Evolutionary conservation across 2,797 vertebrate genomes (phyloP).

Genomic region (Morelia viridis): DNA sequence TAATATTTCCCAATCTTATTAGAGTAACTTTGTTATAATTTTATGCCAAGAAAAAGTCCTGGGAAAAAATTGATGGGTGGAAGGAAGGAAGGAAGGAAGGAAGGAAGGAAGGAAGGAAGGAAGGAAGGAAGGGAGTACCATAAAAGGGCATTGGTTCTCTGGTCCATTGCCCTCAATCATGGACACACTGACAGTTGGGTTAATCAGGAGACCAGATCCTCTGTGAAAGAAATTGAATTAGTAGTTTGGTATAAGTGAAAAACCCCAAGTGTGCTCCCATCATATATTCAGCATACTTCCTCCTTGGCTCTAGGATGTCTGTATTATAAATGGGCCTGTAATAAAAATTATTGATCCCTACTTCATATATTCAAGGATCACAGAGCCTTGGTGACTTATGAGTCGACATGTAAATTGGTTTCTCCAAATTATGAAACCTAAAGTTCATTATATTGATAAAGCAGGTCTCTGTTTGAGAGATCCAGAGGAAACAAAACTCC

Average conservation of each 20-base stretch:
- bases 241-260: constrained; percentile 37
- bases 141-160: constrained; percentile 22
- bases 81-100: constrained; percentile 22
- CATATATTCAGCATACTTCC: constrained; percentile 49
- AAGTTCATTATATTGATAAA: constrained; percentile 54
- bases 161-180: constrained; percentile 25
- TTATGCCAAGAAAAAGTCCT: constrained; percentile 64
- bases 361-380: constrained; percentile 55
- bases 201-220: constrained; percentile 34
- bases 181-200: constrained; percentile 48
- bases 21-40: constrained; percentile 66
- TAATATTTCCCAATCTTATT: constrained; percentile 74
- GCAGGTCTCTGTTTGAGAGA: constrained; percentile 42
- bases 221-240: constrained; percentile 23
- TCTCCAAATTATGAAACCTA: constrained; percentile 41
- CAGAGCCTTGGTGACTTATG: constrained; percentile 39
- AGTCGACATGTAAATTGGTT: constrained; percentile 53
- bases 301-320: constrained; percentile 35
- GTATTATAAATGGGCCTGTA: constrained; percentile 56
- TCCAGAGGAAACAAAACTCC: neutral
- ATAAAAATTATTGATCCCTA: constrained; percentile 63
- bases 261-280: constrained; percentile 24
- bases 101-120: neutral
- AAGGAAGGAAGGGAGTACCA: constrained; percentile 35
- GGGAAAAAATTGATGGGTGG: constrained; percentile 40